Evolutionary conservation across 2,888 invertebrate genomes (phyloP).

Genomic region (Caradrina kadenii): DNA sequence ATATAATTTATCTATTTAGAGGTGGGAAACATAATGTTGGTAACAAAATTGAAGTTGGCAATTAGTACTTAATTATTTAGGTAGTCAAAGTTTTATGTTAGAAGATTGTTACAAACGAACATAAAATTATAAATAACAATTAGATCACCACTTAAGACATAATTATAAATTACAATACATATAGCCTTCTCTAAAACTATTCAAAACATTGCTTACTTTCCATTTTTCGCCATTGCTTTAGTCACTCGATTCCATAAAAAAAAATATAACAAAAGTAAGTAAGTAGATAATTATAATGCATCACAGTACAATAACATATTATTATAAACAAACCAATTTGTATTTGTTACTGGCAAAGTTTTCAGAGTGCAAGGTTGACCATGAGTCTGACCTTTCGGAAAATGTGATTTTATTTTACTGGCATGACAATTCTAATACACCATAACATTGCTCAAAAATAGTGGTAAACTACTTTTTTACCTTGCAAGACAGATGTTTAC

Average conservation of each 20-base stretch:
- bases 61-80: conserved; percentile 15
- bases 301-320: conserved; percentile 76
- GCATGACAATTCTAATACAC: no score
- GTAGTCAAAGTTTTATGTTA: conserved; percentile 23
- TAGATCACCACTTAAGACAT: conserved; percentile 40
- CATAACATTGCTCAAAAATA: no score
- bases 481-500: no score
- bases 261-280: conserved; percentile 70
- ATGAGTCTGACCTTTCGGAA: not conserved
- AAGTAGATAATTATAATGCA: conserved; percentile 71
- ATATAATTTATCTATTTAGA: conserved; percentile 32
- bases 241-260: conserved; percentile 57
- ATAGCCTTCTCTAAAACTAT: conserved; percentile 62
- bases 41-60: conserved; percentile 41
- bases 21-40: conserved; percentile 55
- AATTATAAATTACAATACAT: conserved; percentile 40
- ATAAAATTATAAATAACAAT: conserved; percentile 42
- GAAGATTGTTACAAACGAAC: conserved; percentile 38
- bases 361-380: not conserved
- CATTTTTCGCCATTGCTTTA: conserved; percentile 47
- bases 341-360: conserved; percentile 37
- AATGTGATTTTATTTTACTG: not conserved
- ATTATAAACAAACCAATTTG: conserved; percentile 61
- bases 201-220: conserved; percentile 41
- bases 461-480: no score